phyloP scores from a whole-genome alignment of 2,888 invertebrate species.

The Alsophila aescularia region DNA sequence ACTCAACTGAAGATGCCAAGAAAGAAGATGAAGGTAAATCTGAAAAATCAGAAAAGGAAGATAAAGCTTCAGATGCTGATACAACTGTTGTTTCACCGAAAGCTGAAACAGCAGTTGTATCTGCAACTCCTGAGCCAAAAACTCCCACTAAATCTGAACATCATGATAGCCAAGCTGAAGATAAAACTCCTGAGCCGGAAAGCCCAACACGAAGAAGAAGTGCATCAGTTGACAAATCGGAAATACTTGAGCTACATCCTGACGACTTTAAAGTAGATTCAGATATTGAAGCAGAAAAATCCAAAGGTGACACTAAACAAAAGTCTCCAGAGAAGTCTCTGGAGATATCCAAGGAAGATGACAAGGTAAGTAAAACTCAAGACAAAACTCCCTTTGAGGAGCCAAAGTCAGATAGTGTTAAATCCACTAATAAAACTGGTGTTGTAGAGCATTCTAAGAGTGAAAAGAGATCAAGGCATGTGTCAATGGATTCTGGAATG shows the following conservation, averaged over 20 bases:
- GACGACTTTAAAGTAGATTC: slow-evolving; percentile 69
- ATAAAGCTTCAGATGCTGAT: slow-evolving; percentile 54
- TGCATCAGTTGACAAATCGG: slow-evolving; percentile 65
- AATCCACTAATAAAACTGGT: slow-evolving; percentile 70
- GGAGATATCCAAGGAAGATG: slow-evolving; percentile 44
- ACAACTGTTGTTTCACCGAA: slow-evolving; percentile 67
- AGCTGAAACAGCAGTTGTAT: slow-evolving; percentile 56
- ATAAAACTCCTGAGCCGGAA: slow-evolving; percentile 32
- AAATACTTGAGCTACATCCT: slow-evolving; percentile 69
- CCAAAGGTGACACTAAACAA: slow-evolving; percentile 42
- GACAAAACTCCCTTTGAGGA: slow-evolving; percentile 60
- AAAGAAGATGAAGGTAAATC: slow-evolving; percentile 34
- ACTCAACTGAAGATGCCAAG: slow-evolving; percentile 33
- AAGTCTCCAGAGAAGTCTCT: slow-evolving; percentile 28
- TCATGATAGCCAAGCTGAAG: slow-evolving; percentile 27
- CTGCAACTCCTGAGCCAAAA: slow-evolving; percentile 43
- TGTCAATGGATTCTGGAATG: slow-evolving; percentile 46
- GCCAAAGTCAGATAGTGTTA: slow-evolving; percentile 53
- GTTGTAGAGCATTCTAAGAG: slow-evolving; percentile 69
- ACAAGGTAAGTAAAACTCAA: slow-evolving; percentile 76
- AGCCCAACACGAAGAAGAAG: slow-evolving; percentile 50
- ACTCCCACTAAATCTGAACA: slow-evolving; percentile 26
- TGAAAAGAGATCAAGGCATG: slow-evolving; percentile 45
- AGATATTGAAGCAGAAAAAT: slow-evolving; percentile 56
- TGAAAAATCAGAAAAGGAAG: slow-evolving; percentile 34